Base-by-base conservation (phyloP, 1,140 invertebrate genomes). In the Chionoecetes opilio region DNA sequence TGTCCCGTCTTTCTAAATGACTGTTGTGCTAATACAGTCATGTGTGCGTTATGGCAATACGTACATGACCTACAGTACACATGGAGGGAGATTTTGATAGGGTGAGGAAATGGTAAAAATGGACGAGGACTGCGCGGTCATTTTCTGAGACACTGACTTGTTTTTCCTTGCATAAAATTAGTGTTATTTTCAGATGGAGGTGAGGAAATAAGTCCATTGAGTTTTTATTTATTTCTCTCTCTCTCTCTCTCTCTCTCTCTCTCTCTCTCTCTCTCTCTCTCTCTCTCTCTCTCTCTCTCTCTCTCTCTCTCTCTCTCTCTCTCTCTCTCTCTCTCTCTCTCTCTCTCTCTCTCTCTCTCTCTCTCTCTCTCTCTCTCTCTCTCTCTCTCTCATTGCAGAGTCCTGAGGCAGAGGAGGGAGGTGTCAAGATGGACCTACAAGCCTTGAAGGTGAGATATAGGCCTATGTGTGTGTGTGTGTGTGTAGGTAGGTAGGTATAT, bases 381-480 rank as follows among this genome's bases (percentile, higher is more conserved):
- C 21, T 75, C 63, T 75, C 21, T 75, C 63, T 75, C 35, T 88
- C 8, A 21, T 37, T 91, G 5, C 93, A 94, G 93, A 94, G 93
- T 94, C 93, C 93, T 26, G 93, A 94, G 35, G 14, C 63, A 94
- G 93, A 94, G 82, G 93, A 94, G 35, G 17, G 75, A 35, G 88
- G 88, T 14, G 37, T 31, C 46, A 90, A 89, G 37, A 84, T 94
- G 86, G 93, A 94, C 34, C 88, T 94, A 14, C 93, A 94, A 37
- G 88, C 93, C n/a, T 35, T 94, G 0, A 94, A 91, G 93, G 93
- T 94, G 32, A 90, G 53, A 3, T 38, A 11, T 53, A 11, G 11
- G 8, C 21, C 21, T 1, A 53, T 3, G 29, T 89, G 21, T 89
- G 29, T 35, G 14, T 35, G 37, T 3, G 26, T 89, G n/a, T 38